Evolutionary conservation across 2,888 invertebrate species (phyloP).

Genomic region (Agrotis ipsilon): DNA sequence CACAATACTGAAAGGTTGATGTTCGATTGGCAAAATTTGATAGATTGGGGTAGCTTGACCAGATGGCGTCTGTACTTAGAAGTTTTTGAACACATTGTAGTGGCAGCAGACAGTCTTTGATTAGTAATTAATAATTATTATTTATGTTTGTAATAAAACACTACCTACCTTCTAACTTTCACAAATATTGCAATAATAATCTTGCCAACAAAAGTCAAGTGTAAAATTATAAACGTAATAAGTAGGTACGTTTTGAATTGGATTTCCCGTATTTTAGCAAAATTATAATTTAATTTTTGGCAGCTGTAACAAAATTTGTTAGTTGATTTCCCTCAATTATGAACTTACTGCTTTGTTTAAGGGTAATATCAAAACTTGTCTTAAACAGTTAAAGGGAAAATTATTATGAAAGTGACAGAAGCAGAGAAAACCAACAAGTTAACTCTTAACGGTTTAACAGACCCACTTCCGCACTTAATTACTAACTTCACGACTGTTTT

Average conservation of each 20-base stretch:
- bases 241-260: background rate
- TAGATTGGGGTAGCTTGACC: too few relatives aligned
- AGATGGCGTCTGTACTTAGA: too few relatives aligned
- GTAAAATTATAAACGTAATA: background rate
- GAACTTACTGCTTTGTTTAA: slow-evolving; percentile 25
- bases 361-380: slow-evolving; percentile 49
- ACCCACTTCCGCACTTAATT: slow-evolving; percentile 55
- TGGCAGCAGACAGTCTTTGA: too few relatives aligned
- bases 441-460: slow-evolving; percentile 48
- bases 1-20: too few relatives aligned
- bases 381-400: slow-evolving; percentile 42
- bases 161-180: too few relatives aligned
- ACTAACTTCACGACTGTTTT: slow-evolving; percentile 57
- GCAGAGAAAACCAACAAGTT: slow-evolving; percentile 40
- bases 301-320: slow-evolving; percentile 15
- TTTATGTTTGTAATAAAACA: background rate
- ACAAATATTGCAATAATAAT: too few relatives aligned
- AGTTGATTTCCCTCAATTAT: slow-evolving; percentile 40
- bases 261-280: background rate
- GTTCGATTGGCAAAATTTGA: too few relatives aligned
- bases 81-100: too few relatives aligned
- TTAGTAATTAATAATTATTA: too few relatives aligned
- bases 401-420: slow-evolving; percentile 45
- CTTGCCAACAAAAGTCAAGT: background rate
- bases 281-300: slow-evolving; percentile 18